Evolutionary conservation across 2,888 invertebrate genomes (phyloP).

Genomic region (Zaprionus obscuricornis): DNA sequence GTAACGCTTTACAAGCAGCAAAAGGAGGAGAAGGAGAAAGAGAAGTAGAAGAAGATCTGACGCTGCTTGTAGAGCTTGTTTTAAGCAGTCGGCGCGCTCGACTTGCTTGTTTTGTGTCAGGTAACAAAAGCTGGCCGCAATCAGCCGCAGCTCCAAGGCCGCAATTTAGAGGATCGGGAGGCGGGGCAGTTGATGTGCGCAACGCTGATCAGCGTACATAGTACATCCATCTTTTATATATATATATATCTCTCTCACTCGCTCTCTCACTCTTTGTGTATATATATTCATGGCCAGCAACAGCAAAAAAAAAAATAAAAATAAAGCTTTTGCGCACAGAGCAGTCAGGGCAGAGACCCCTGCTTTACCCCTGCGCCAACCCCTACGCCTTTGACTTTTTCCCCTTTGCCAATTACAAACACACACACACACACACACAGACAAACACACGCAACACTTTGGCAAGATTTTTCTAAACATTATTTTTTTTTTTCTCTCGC

Average conservation of each 20-base stretch:
- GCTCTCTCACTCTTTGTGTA: no score
- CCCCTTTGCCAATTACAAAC: constrained; percentile 57
- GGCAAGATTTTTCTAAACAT: constrained; percentile 71
- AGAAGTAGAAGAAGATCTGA: background rate
- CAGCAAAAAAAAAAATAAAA: constrained; percentile 14
- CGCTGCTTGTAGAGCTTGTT: constrained; percentile 4
- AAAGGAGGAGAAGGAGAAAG: background rate
- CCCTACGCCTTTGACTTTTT: constrained; percentile 13
- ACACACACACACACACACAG: constrained; percentile 39
- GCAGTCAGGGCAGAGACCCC: no score
- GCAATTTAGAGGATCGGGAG: constrained; percentile 26
- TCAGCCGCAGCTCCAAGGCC: constrained; percentile 62
- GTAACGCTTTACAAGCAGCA: background rate
- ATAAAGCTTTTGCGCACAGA: constrained; percentile 32
- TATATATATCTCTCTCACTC: background rate
- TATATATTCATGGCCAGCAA: constrained; percentile 53
- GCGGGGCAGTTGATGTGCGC: constrained; percentile 39
- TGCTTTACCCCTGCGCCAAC: background rate
- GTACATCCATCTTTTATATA: background rate
- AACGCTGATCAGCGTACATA: constrained; percentile 48
- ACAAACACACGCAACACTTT: constrained; percentile 48
- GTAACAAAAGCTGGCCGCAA: constrained; percentile 60
- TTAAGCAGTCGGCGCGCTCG: constrained; percentile 36
- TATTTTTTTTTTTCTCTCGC: constrained; percentile 48
- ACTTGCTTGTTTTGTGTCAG: constrained; percentile 56